A percentile compares a stretch with the other conserved stretches of the same genome.
phyloP scores from a whole-genome alignment of 2,888 invertebrate genomes.

The Phania funesta region DNA sequence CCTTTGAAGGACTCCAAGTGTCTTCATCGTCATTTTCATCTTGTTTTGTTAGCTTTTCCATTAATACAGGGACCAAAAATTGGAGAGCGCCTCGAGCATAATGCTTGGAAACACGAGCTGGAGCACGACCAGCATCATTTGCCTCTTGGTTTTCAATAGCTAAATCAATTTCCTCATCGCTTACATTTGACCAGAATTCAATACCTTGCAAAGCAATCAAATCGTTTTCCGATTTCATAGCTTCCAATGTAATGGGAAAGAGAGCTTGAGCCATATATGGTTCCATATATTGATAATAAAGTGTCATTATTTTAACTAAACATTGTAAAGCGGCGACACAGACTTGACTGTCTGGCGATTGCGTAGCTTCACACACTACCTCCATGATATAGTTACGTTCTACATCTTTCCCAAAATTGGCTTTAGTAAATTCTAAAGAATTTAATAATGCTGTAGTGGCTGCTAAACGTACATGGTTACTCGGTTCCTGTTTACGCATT shows the following conservation, averaged over 20 bases:
- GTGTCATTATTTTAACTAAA: conserved; percentile 97
- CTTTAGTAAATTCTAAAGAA: conserved; percentile 98
- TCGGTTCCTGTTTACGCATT: conserved; percentile 96
- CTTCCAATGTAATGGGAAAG: conserved; percentile 98
- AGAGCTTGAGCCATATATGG: conserved; percentile 99
- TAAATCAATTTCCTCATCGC: conserved; percentile 99
- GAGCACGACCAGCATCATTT: conserved; percentile 95
- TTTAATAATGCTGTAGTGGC: conserved; percentile 98
- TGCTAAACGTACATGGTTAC: conserved; percentile 95
- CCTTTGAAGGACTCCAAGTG: conserved; percentile 99
- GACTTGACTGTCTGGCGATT: conserved; percentile 93
- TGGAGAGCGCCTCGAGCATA: conserved; percentile 99
- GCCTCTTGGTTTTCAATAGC: conserved; percentile 97
- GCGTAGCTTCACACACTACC: conserved; percentile 99
- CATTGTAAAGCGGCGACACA: conserved; percentile 98
- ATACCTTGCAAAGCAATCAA: conserved; percentile 98
- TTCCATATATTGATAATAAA: conserved; percentile 99
- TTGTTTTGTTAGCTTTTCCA: conserved; percentile 97
- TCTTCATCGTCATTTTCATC: conserved; percentile 99
- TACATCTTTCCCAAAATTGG: conserved; percentile 98
- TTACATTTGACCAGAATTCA: conserved; percentile 99
- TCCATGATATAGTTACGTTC: conserved; percentile 99
- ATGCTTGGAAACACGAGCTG: conserved; percentile 94
- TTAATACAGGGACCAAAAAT: conserved; percentile 95
- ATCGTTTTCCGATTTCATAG: conserved; percentile 98